Percentiles rank a stretch among this genome's conserved stretches.
phyloP scores from a whole-genome alignment of 2,113 vertebrate genomes.

The Parus major region DNA sequence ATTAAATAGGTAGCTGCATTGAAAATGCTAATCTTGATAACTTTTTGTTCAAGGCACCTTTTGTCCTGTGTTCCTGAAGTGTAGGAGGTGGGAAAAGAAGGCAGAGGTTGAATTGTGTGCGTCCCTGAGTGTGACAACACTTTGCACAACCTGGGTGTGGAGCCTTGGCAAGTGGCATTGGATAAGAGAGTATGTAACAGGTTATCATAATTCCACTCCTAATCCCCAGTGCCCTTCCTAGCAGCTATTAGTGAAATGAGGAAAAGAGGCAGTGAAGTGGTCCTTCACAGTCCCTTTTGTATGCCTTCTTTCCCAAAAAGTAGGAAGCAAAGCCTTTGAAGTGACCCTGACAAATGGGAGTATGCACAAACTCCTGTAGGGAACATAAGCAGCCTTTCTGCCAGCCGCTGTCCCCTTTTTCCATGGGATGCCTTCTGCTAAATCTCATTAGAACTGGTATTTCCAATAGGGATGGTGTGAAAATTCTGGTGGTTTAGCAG shows the following conservation, averaged over 20 bases:
- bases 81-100: neutral
- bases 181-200: neutral
- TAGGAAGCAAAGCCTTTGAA: conserved; percentile 1
- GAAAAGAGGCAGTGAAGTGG: neutral
- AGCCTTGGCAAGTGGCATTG: neutral
- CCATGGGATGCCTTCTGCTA: neutral
- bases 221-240: neutral
- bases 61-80: neutral
- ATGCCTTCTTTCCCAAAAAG: neutral
- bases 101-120: neutral
- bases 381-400: neutral
- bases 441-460: neutral
- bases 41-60: neutral
- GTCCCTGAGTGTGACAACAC: neutral
- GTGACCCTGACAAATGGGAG: neutral
- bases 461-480: neutral
- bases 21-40: neutral
- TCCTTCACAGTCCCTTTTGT: neutral
- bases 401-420: neutral
- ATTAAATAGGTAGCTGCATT: neutral
- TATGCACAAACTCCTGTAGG: neutral
- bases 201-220: neutral
- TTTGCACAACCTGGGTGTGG: neutral
- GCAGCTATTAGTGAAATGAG: conserved; percentile 1
- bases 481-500: neutral